These are phyloP conservation scores for Melozone crissalis DNA, from an alignment of 2,113 vertebrate genomes.

Conservation along the genomic window DNA sequence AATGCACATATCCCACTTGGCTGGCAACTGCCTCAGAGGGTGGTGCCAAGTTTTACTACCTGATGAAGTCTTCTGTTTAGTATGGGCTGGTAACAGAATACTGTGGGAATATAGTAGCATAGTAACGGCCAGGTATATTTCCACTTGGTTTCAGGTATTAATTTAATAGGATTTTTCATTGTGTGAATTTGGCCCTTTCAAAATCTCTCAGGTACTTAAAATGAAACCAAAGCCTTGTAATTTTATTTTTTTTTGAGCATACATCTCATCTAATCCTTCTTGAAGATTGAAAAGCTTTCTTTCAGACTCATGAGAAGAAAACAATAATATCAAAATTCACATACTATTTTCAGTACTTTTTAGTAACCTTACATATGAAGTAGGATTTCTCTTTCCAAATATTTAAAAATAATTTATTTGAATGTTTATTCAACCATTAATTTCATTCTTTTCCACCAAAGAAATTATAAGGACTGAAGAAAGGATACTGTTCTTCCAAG, in stretches of 20 bases:
- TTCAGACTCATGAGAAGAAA: background rate
- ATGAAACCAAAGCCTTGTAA: background rate
- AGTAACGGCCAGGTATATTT: background rate
- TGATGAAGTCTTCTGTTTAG: background rate
- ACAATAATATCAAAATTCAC: background rate
- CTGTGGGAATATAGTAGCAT: background rate
- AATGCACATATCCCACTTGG: rapidly evolving
- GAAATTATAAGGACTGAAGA: background rate
- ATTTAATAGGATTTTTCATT: background rate
- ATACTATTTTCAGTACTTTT: background rate
- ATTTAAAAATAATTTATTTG: background rate
- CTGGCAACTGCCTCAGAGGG: background rate
- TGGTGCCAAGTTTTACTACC: background rate
- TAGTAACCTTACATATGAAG: background rate
- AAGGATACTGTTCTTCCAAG: background rate
- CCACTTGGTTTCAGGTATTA: background rate
- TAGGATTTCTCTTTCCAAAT: background rate
- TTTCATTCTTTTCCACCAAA: background rate
- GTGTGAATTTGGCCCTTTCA: background rate
- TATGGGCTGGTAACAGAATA: background rate
- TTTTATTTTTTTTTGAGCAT: background rate
- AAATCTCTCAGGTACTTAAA: background rate
- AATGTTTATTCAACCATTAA: background rate
- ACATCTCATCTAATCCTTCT: background rate
- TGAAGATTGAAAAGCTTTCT: background rate